phyloP scores from a whole-genome alignment of 2,888 invertebrate species.

The Drosophila sordidapex region DNA sequence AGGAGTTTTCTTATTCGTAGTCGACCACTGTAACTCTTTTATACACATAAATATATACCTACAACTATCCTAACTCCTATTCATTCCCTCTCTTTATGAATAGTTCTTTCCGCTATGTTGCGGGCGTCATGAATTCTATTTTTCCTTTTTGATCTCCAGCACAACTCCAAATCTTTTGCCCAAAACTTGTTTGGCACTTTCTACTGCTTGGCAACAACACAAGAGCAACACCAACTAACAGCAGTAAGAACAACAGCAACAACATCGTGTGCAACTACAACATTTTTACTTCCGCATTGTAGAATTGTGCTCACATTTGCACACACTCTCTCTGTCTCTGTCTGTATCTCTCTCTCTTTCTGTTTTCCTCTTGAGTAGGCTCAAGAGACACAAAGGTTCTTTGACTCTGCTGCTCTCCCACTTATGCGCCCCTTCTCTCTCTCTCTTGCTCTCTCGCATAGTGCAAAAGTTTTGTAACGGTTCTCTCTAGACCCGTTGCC shows the following conservation, averaged over 20 bases:
- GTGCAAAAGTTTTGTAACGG: conserved; percentile 68
- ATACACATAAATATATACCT: neutral
- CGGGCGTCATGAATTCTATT: conserved; percentile 38
- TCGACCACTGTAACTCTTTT: neutral
- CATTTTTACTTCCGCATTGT: conserved; percentile 73
- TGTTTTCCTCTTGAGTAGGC: conserved; percentile 19
- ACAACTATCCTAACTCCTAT: neutral
- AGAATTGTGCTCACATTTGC: conserved; percentile 34
- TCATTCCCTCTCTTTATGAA: neutral
- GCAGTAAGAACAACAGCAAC: conserved; percentile 21
- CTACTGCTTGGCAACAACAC: conserved; percentile 46
- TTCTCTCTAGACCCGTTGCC: conserved; percentile 56
- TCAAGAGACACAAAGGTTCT: conserved; percentile 61
- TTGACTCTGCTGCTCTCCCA: conserved; percentile 51
- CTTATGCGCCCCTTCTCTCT: conserved; percentile 25
- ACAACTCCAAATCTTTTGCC: conserved; percentile 24
- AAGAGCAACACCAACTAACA: conserved; percentile 21
- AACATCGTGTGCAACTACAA: conserved; percentile 47
- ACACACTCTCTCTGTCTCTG: neutral
- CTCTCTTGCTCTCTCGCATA: conserved; percentile 27
- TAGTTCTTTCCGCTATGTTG: conserved; percentile 53
- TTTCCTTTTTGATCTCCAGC: conserved; percentile 2
- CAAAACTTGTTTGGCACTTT: conserved; percentile 67
- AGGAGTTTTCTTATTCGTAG: neutral
- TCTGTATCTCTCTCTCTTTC: neutral